phyloP scores from a whole-genome alignment of 2,797 vertebrate species.

The Muraenolepis orangiensis region DNA sequence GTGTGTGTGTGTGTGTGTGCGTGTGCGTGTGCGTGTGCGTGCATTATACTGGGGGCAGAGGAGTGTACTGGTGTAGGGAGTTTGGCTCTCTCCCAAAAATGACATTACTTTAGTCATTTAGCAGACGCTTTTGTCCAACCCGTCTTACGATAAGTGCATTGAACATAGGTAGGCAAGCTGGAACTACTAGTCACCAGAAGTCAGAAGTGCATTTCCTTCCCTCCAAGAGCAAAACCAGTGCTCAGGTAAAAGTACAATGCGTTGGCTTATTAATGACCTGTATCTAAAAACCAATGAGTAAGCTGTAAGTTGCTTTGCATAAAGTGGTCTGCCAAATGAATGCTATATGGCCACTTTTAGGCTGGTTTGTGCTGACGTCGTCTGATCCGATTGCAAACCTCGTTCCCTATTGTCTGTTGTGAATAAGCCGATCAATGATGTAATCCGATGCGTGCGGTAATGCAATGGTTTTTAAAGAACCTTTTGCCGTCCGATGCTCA shows the following conservation, averaged over 20 bases:
- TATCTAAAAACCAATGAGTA: not conserved
- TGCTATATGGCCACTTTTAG: not conserved
- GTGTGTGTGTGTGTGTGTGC: constrained; percentile 1
- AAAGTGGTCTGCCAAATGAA: not conserved
- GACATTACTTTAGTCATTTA: no score
- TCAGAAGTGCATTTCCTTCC: no score
- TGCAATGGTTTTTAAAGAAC: no score
- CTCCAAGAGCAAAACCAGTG: no score
- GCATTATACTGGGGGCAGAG: not conserved
- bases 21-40: constrained; percentile 57
- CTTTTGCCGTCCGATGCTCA: constrained; percentile 45
- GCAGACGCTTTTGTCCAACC: no score
- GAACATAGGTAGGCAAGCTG: no score
- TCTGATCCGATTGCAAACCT: not conserved
- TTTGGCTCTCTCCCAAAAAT: not conserved
- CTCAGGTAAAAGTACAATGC: no score
- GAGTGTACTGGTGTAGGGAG: not conserved
- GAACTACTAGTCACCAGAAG: no score
- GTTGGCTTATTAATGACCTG: not conserved
- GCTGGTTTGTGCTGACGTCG: not conserved
- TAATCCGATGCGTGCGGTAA: no score
- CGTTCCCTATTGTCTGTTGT: not conserved
- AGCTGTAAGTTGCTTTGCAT: not conserved
- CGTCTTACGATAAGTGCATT: no score
- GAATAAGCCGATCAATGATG: no score